Evolutionary conservation across 1,140 invertebrate species (phyloP), one percentile per base, ranked within the genome.

Genomic region (Drosophila repletoides): DNA sequence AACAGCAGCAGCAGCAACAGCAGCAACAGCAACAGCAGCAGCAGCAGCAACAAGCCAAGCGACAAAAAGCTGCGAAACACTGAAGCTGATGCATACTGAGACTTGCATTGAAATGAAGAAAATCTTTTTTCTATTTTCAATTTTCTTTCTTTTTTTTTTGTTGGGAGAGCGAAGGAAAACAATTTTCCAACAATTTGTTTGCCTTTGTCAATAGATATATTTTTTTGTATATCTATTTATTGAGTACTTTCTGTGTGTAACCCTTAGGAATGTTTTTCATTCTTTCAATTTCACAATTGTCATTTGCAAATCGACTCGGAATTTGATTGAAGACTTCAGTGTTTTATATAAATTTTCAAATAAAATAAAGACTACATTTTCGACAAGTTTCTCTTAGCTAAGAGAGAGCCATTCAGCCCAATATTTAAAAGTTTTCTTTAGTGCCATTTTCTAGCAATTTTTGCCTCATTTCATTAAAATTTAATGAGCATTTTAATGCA

Each of bases 31-130:
- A 51, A 10, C 43, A 48, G 45, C 26, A 45, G 3, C 40, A 33
- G 12, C 51, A 28, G 33, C 55, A 45, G 3, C 51, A 19, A 22
- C 46, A 24, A 29, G 17, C 21, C n/a, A 40, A 26, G 45, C 19
- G 29, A 14, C 52, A 52, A 63, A 49, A 51, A 45, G 45, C 22
- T 29, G 49, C 28, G 9, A 64, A 66, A 51, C 26, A 45, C 43
- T 34, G 38, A 48, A 41, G 63, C 36, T 56, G 65, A 15, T 48
- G 72, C 55, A 58, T 36, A 61, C n/a, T n/a, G 64, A 76, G 66
- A 74, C 67, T 55, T 68, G 67, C 72, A 81, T 41, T 43, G 65
- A 61, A 53, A 29, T 72, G 34, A 49, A 63, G 67, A 71, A 64
- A 76, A 28, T 65, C 21, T 9, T 26, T 14, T 52, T 52, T 46